Evolutionary conservation across 1,140 invertebrate species (phyloP).

Genomic region (Steinernema khuongi): DNA sequence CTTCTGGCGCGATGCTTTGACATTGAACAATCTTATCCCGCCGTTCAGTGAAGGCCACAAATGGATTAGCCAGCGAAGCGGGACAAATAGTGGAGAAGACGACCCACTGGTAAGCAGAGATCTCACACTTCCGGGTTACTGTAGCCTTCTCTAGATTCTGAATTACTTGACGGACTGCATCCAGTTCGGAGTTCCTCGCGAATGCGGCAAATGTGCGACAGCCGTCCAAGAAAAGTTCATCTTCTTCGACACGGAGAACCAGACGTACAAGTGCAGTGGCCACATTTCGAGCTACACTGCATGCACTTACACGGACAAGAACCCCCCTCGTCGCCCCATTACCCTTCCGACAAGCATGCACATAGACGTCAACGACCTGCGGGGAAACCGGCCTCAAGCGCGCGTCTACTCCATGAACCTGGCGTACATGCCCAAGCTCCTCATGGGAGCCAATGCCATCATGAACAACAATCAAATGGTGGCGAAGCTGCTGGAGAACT

Average conservation of each 20-base stretch:
- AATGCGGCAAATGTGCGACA: background rate
- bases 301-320: background rate
- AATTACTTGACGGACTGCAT: background rate
- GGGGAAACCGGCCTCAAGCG: background rate
- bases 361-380: background rate
- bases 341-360: background rate
- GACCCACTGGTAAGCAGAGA: background rate
- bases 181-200: background rate
- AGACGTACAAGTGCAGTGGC: background rate
- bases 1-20: background rate
- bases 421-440: background rate
- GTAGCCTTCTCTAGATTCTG: background rate
- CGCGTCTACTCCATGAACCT: background rate
- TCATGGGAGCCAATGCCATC: background rate
- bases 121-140: too few relatives aligned
- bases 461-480: background rate
- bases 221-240: background rate
- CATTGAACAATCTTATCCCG: background rate
- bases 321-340: background rate
- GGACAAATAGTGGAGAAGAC: background rate
- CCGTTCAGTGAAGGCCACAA: background rate
- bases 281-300: conserved; percentile 5
- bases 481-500: background rate
- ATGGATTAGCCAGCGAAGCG: background rate
- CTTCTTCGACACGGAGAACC: background rate